These are phyloP conservation scores for Epirrhoe alternata DNA, from an alignment of 2,888 invertebrate genomes.

Conservation along the genomic window DNA sequence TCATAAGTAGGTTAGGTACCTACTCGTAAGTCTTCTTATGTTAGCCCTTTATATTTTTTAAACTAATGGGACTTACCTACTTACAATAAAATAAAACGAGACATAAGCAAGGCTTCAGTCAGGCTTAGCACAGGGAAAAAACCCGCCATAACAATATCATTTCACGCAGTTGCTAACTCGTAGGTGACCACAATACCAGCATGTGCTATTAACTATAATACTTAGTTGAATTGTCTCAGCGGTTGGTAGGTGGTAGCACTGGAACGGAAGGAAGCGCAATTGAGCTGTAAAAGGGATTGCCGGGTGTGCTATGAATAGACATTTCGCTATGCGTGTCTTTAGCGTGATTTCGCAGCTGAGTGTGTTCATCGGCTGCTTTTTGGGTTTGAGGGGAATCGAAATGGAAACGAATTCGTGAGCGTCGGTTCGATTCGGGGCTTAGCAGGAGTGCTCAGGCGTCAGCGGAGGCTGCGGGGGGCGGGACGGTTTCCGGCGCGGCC, in stretches of 20 bases:
- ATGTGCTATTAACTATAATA: conserved; percentile 42
- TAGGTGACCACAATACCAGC: conserved; percentile 36
- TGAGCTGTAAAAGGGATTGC: conserved; percentile 63
- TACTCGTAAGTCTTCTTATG: no score
- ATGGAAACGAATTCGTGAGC: conserved; percentile 70
- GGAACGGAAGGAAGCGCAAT: conserved; percentile 74
- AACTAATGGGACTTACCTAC: neutral
- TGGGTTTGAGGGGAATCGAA: conserved; percentile 62
- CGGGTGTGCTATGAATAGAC: conserved; percentile 67
- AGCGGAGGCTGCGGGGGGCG: conserved; percentile 53
- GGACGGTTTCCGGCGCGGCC: conserved; percentile 78
- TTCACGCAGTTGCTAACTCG: conserved; percentile 17
- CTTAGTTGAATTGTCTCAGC: conserved; percentile 39
- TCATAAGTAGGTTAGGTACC: no score
- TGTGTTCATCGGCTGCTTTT: conserved; percentile 59
- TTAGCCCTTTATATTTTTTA: neutral
- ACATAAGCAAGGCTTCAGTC: neutral
- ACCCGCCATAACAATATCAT: conserved; percentile 7
- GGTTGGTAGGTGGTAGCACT: conserved; percentile 39
- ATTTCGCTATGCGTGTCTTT: conserved; percentile 77
- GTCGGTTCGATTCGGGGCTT: conserved; percentile 74
- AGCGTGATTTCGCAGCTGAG: conserved; percentile 72
- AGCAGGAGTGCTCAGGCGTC: conserved; percentile 60
- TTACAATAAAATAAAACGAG: neutral
- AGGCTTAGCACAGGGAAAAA: neutral